Evolutionary conservation across 2,797 vertebrate genomes (phyloP).

Genomic region (Hapalemur alaotrensis): DNA sequence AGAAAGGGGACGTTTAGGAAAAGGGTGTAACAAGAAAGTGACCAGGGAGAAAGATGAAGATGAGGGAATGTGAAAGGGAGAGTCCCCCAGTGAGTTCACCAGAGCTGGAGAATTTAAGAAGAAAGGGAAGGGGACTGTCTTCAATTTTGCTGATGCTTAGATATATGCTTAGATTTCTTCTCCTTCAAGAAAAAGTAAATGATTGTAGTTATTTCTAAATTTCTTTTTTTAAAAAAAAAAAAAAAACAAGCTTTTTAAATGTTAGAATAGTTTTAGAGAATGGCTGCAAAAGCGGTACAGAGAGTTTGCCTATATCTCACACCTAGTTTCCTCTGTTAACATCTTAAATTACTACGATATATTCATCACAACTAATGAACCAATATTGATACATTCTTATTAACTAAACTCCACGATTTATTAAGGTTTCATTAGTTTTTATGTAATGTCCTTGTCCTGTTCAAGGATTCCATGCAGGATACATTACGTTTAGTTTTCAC

Average conservation of each 20-base stretch:
- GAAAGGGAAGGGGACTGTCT: background rate
- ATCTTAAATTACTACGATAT: background rate
- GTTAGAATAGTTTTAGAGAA: background rate
- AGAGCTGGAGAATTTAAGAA: background rate
- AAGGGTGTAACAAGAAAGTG: background rate
- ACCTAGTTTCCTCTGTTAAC: background rate
- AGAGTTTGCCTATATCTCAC: background rate
- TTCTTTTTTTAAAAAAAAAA: background rate
- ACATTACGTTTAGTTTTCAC: background rate
- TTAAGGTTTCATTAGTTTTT: background rate
- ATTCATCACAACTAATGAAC: background rate
- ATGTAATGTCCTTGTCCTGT: background rate
- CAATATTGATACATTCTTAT: background rate
- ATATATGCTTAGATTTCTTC: background rate
- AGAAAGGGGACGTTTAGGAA: background rate
- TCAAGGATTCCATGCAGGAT: background rate
- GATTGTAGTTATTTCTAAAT: background rate
- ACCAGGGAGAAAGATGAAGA: background rate
- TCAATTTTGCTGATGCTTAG: background rate
- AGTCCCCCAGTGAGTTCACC: background rate
- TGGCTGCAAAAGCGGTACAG: background rate
- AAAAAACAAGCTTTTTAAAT: background rate
- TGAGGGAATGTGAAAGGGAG: background rate
- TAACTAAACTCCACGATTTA: background rate
- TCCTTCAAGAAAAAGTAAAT: background rate